Evolutionary conservation across 1,140 invertebrate genomes (phyloP), one percentile per base, ranked within the genome.

Genomic region (Drosophila virilis): DNA sequence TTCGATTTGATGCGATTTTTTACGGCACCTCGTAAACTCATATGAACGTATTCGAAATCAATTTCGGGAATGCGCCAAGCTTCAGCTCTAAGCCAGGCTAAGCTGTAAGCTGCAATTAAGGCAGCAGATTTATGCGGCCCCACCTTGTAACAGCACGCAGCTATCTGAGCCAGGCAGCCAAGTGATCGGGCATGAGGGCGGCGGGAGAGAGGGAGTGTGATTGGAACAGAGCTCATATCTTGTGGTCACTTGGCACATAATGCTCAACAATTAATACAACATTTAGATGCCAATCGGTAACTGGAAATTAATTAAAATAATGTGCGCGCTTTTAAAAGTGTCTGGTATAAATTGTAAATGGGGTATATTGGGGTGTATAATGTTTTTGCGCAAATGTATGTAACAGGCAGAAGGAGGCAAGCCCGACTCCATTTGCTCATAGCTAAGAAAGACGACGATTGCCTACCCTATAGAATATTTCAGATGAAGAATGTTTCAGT

Each of bases 1-100:
- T 74, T 60, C 65, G 73, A 83, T 83, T 88, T 88, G 83, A 88
- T 88, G 57, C 83, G 72, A 83, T 83, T 80, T 77, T 86, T 88
- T 88, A 88, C 81, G 84, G 64, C 73, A 17, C 17, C 74, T 81
- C 64, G 54, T 84, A 84, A 84, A 84, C 59, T 84, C 46, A 3
- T 15, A 8, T 9, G 12, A 9, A 70, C 59, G 76, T 40, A 70
- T 50, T 59, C 59, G 55, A 81, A 88, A 88, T 88, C 84, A 88
- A 88, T 88, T 88, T 88, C 40, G 17, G 8, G 10, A 50, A 33
- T 32, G 46, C 43, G 38, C 8, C 38, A 50, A 28, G 42, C 15
- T 60, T 17, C 28, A 37, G 12, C 50, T 28, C 40, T 37, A 52
- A 69, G 48, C 42, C 32, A 28, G 37, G 17, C 48, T 35, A 38